Evolutionary conservation across 2,113 vertebrate species (phyloP).

Genomic region (Amazona guildingii): DNA sequence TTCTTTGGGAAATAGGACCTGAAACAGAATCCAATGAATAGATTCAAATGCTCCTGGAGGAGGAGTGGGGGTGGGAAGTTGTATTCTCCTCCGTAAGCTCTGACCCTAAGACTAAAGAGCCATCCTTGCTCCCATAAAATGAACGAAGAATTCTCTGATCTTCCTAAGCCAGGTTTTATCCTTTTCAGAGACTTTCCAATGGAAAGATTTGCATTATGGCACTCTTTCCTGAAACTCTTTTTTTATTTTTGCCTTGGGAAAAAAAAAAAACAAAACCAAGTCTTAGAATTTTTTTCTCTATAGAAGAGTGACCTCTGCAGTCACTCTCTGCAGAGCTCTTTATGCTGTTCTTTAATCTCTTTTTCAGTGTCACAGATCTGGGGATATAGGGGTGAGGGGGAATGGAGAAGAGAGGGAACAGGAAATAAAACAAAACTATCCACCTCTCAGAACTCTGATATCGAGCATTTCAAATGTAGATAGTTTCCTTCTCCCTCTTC

Average conservation of each 20-base stretch:
- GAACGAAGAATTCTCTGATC: conserved; percentile 4
- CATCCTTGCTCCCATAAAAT: background rate
- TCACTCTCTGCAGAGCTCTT: background rate
- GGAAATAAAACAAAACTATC: background rate
- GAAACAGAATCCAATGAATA: background rate
- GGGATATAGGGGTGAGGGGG: background rate
- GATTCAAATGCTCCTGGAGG: background rate
- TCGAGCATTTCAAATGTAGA: background rate
- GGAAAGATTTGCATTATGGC: conserved; percentile 12
- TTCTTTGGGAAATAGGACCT: background rate
- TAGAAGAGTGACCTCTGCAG: conserved; percentile 40
- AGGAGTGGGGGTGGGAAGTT: background rate
- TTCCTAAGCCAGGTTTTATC: conserved; percentile 28
- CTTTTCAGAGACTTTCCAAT: conserved; percentile 32
- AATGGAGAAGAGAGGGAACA: background rate
- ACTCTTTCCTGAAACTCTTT: conserved; percentile 1
- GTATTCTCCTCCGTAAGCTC: background rate
- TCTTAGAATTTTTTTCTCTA: background rate
- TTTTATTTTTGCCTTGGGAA: background rate
- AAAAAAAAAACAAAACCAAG: background rate
- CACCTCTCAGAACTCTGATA: background rate
- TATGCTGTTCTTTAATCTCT: background rate
- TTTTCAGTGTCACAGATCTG: background rate
- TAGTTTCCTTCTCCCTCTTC: background rate
- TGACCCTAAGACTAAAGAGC: background rate